phyloP scores from a whole-genome alignment of 2,797 vertebrate genomes.

The Galaxias olidus region DNA sequence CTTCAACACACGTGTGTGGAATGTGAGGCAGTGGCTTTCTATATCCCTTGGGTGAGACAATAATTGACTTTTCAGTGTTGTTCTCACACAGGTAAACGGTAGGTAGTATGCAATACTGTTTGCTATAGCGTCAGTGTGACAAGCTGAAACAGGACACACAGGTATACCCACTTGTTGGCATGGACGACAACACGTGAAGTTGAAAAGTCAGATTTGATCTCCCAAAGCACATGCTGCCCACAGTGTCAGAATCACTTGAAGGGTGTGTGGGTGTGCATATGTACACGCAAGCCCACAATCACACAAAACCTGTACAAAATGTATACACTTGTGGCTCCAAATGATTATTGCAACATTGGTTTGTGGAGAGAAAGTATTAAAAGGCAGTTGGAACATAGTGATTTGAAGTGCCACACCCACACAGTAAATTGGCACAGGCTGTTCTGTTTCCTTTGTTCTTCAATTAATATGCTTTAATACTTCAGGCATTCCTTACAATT shows the following conservation, averaged over 20 bases:
- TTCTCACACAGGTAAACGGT: constrained; percentile 35
- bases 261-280: background rate
- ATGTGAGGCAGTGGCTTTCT: constrained; percentile 47
- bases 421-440: too few species aligned
- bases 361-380: too few species aligned
- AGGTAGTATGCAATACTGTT: background rate
- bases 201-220: constrained; percentile 24
- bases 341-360: too few species aligned
- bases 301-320: background rate
- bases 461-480: too few species aligned
- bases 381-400: too few species aligned
- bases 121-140: constrained; percentile 31
- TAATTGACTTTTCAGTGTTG: constrained; percentile 35
- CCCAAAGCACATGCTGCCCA: constrained; percentile 5
- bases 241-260: constrained; percentile 17
- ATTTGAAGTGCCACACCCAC: too few species aligned
- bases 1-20: constrained; percentile 29
- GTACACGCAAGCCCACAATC: background rate
- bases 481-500: too few species aligned
- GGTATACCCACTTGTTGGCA: constrained; percentile 48
- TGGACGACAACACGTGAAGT: constrained; percentile 28
- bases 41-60: constrained; percentile 42
- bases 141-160: constrained; percentile 62
- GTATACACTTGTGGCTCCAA: too few species aligned
- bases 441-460: too few species aligned